Conservation (phyloP, 2,888 invertebrate genomes). For the Oligia latruncula region DNA sequence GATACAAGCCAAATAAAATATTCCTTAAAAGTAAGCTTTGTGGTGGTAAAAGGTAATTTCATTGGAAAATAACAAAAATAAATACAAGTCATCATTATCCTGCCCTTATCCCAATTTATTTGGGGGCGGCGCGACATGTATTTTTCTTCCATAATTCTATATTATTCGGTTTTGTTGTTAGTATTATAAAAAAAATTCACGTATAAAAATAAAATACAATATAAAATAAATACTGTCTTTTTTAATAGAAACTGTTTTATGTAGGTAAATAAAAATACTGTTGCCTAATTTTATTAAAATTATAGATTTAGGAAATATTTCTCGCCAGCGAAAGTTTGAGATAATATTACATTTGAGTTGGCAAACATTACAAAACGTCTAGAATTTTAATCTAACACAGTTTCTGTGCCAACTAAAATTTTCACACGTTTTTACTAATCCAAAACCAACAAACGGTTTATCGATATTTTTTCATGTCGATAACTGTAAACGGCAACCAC, state of each 20-base stretch:
- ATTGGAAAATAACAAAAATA: background rate
- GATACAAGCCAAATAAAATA: slow-evolving; percentile 32
- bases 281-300: background rate
- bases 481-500: slow-evolving; percentile 64
- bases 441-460: slow-evolving; percentile 32
- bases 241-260: background rate
- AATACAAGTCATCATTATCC: too few relatives aligned
- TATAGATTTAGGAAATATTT: background rate
- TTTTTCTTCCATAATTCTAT: background rate
- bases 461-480: slow-evolving; percentile 36
- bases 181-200: background rate
- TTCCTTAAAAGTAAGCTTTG: background rate
- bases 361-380: slow-evolving; percentile 35
- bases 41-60: background rate
- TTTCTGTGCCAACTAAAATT: slow-evolving; percentile 6
- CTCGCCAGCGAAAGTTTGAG: slow-evolving; percentile 8
- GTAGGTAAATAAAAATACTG: background rate
- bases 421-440: slow-evolving; percentile 29
- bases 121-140: background rate
- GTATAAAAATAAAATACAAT: background rate
- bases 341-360: slow-evolving; percentile 1
- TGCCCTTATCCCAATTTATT: too few relatives aligned
- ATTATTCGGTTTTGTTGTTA: background rate
- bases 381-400: slow-evolving; percentile 22
- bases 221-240: background rate